phyloP scores from a whole-genome alignment of 2,113 vertebrate genomes.

The Aythya baeri region DNA sequence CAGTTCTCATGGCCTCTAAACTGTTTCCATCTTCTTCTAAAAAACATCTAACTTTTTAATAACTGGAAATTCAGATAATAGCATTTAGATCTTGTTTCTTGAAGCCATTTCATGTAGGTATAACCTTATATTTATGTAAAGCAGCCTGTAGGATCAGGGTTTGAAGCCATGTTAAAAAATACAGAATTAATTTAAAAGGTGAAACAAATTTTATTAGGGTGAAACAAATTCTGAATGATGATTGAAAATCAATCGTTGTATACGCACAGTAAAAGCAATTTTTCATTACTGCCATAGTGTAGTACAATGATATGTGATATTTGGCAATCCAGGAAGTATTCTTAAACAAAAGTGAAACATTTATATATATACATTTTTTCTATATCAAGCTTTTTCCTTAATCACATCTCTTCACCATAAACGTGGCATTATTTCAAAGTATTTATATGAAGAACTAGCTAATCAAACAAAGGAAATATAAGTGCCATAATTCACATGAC shows the following conservation, averaged over 20 bases:
- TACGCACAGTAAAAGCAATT: neutral
- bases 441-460: neutral
- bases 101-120: neutral
- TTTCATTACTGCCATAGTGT: neutral
- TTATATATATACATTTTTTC: neutral
- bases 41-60: neutral
- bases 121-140: neutral
- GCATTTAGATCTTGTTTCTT: neutral
- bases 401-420: neutral
- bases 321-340: neutral
- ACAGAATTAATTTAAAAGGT: conserved; percentile 5
- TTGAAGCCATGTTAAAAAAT: conserved; percentile 3
- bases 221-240: neutral
- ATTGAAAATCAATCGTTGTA: neutral
- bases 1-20: neutral
- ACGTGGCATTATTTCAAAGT: neutral
- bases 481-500: neutral
- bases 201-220: neutral
- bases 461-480: neutral
- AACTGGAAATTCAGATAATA: conserved; percentile 22
- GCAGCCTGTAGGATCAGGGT: neutral
- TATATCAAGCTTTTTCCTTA: neutral
- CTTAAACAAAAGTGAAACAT: neutral
- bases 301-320: neutral
- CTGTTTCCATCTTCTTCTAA: neutral